Base-by-base conservation (phyloP, 2,113 vertebrate genomes). In the Festucalex cinctus region DNA sequence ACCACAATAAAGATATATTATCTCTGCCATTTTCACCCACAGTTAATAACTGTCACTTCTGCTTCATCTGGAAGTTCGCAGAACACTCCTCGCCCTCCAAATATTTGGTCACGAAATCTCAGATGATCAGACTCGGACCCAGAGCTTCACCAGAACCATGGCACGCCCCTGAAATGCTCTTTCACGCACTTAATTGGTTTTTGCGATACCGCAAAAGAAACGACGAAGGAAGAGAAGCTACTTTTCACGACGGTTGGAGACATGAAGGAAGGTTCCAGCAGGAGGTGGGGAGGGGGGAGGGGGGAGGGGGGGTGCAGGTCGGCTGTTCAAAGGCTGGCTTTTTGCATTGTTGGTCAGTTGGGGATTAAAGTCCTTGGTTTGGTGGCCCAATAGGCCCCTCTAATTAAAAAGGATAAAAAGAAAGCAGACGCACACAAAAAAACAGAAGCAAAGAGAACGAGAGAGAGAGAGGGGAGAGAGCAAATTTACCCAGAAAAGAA, bases 351-450 rank as follows among this genome's bases (percentile, higher is more conserved):
- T 92, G 88, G 87, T 88, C 88, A 88, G 88, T 85, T 83, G 89
- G 82, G 91, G 90, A 91, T 91, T 92, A 92, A 80, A 83, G 82
- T 82, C 87, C 82, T 88, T 79, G 86, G 80, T 84, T 82, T 81
- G 66, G 86, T 80, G 89, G 90, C 60, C 60, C 60, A 91, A 91
- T 90, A 84, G 89, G 28, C 85, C 88, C 85, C 88, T 91, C 91
- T 92, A 92, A 92, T 92, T 92, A 92, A 92, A 92, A 92, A 90
- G 90, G 87, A 92, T 90, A 91, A 32, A 57, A 57, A 91, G 83
- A 82, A 89, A 88, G 81, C 87, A 88, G 86, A 83, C 54, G 17
- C 54, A 57, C 54, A 57, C 53, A 83, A 90, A 90, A 86, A 85
- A 89, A 87, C 28, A 85, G 82, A 85, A 85, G 89, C 84, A 84